Percentiles rank a stretch among this genome's conserved stretches.
Evolutionary conservation across 1,140 invertebrate species (phyloP).

Genomic region (Ditylenchus dipsaci): DNA sequence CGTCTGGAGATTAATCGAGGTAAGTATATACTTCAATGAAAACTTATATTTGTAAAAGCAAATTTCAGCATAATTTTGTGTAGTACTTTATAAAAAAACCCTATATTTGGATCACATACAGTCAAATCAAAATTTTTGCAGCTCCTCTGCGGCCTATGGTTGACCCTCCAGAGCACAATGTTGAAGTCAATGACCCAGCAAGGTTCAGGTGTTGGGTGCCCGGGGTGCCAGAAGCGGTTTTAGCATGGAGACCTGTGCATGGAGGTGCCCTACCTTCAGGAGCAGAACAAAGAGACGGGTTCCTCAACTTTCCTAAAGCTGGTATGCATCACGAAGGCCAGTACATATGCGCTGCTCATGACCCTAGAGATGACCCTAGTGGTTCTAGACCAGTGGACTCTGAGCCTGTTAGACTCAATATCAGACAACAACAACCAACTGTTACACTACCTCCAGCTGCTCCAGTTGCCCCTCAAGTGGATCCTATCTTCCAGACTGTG

Average conservation of each 20-base stretch:
- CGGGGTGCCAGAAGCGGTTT: conserved; percentile 48
- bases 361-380: conserved; percentile 38
- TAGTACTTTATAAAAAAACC: no score
- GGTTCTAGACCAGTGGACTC: conserved; percentile 35
- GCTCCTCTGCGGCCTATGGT: conserved; percentile 43
- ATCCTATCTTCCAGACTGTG: conserved; percentile 24
- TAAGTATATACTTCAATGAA: no score
- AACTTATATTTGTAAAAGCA: no score
- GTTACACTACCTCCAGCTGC: conserved; percentile 30
- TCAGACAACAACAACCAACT: conserved; percentile 18
- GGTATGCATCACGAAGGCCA: conserved; percentile 26
- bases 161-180: conserved; percentile 50
- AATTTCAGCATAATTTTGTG: no score
- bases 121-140: conserved; percentile 3
- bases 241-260: conserved; percentile 46
- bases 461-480: conserved; percentile 36
- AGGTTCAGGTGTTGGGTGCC: conserved; percentile 56
- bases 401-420: conserved; percentile 35
- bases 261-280: conserved; percentile 47
- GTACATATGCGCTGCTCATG: conserved; percentile 53
- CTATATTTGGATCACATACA: neutral
- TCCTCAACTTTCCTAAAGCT: conserved; percentile 39
- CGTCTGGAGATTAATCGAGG: conserved; percentile 45
- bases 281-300: conserved; percentile 41
- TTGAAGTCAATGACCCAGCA: conserved; percentile 46